Percentiles rank a stretch among this genome's conserved stretches.
These are phyloP conservation scores for Gavialis gangeticus DNA, from an alignment of 2,113 vertebrate genomes.

Conservation along the genomic window DNA sequence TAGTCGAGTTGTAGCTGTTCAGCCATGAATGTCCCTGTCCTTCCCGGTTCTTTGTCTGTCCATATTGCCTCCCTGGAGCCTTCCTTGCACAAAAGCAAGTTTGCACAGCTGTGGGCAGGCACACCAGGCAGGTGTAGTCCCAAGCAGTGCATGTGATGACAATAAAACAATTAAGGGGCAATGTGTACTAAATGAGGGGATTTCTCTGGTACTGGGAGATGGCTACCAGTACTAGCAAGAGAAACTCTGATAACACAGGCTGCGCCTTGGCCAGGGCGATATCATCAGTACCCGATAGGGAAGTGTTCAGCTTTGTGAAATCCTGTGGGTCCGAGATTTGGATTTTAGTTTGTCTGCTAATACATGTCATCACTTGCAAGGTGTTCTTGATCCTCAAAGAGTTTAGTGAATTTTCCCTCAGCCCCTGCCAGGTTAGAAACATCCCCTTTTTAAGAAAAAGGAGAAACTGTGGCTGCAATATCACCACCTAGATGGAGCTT, in stretches of 20 bases:
- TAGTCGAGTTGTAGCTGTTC: neutral
- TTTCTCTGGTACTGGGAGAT: neutral
- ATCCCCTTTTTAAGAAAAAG: neutral
- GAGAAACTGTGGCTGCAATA: neutral
- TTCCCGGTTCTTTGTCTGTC: neutral
- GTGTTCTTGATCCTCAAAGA: neutral
- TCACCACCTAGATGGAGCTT: neutral
- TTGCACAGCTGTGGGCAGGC: neutral
- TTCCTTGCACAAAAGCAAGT: neutral
- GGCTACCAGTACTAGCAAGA: neutral
- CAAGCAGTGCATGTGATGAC: neutral
- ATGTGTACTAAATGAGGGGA: neutral
- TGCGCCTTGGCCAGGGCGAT: neutral
- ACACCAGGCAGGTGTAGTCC: neutral
- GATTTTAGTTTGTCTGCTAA: neutral
- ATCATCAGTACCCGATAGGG: neutral
- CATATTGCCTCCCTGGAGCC: neutral
- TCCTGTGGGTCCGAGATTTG: neutral
- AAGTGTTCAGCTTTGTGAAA: neutral
- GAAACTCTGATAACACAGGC: rapidly evolving
- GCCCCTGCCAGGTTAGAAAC: neutral
- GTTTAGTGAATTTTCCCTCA: neutral
- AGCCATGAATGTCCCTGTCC: neutral
- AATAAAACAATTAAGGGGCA: conserved; percentile 7
- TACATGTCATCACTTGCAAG: neutral